Evolutionary conservation across 2,888 invertebrate genomes (phyloP).

Genomic region (Sipha maydis): DNA sequence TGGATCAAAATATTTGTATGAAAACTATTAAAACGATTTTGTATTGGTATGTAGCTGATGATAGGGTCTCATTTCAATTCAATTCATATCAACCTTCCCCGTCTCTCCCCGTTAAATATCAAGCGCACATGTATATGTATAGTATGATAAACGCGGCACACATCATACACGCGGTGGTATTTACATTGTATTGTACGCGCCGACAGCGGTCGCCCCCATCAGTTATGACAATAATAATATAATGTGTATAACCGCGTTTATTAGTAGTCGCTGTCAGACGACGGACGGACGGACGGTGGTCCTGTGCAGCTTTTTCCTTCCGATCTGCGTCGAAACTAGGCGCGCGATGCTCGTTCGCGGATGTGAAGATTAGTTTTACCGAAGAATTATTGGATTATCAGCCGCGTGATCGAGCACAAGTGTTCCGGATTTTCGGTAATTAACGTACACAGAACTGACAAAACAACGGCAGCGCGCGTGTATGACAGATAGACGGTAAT

Average conservation of each 20-base stretch:
- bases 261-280: neutral
- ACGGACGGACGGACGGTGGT: neutral
- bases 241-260: neutral
- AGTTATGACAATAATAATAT: neutral
- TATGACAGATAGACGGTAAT: constrained; percentile 62
- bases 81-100: too few relatives aligned
- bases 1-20: too few relatives aligned
- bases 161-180: too few relatives aligned
- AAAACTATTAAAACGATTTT: too few relatives aligned
- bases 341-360: constrained; percentile 25
- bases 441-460: constrained; percentile 59
- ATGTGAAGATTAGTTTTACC: constrained; percentile 56
- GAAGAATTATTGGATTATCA: constrained; percentile 60
- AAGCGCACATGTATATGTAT: neutral
- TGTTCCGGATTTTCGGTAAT: constrained; percentile 61
- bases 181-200: too few relatives aligned
- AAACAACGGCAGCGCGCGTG: constrained; percentile 47
- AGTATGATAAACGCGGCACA: too few relatives aligned
- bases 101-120: neutral
- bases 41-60: too few relatives aligned
- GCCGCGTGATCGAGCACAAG: constrained; percentile 61
- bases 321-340: neutral
- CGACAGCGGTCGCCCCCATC: neutral
- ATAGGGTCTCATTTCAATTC: too few relatives aligned
- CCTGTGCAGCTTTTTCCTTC: constrained; percentile 3